These are phyloP conservation scores for Watsonalla cultraria DNA, from an alignment of 2,888 invertebrate species.

Conservation along the genomic window DNA sequence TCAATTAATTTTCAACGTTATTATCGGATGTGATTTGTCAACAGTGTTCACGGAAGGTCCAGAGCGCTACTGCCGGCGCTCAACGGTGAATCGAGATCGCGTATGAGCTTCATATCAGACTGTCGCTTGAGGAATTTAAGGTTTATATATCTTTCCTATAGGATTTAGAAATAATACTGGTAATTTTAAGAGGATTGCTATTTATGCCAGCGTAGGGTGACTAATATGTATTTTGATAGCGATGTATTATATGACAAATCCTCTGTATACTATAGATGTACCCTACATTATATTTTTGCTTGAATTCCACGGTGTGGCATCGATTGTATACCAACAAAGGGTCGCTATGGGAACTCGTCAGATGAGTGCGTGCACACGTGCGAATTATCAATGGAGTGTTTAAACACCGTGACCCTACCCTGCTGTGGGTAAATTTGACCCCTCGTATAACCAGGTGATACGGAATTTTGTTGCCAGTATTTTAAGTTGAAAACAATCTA, in stretches of 20 bases:
- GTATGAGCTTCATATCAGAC: constrained; percentile 56
- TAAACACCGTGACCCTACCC: not conserved
- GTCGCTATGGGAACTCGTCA: constrained; percentile 35
- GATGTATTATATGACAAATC: too few relatives aligned
- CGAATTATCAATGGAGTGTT: constrained; percentile 30
- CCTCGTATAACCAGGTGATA: not conserved
- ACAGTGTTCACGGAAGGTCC: constrained; percentile 31
- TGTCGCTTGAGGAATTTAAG: constrained; percentile 59
- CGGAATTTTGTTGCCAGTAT: not conserved
- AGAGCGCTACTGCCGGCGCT: constrained; percentile 40
- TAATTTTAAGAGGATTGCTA: too few relatives aligned
- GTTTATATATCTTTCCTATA: too few relatives aligned
- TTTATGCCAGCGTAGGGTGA: too few relatives aligned
- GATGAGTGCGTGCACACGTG: constrained; percentile 31
- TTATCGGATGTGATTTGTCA: not conserved
- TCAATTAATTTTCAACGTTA: too few relatives aligned
- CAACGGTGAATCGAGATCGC: constrained; percentile 42
- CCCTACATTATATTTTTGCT: too few relatives aligned
- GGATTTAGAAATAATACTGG: too few relatives aligned
- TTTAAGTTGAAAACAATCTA: constrained; percentile 3
- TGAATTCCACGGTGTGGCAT: not conserved
- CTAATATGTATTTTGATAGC: too few relatives aligned
- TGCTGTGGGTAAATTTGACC: not conserved
- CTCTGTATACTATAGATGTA: too few relatives aligned
- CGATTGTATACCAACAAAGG: constrained; percentile 12